A percentile compares a stretch with the other conserved stretches of the same genome.
Conservation (phyloP, 2,888 invertebrate genomes). For the Deilephila elpenor region DNA sequence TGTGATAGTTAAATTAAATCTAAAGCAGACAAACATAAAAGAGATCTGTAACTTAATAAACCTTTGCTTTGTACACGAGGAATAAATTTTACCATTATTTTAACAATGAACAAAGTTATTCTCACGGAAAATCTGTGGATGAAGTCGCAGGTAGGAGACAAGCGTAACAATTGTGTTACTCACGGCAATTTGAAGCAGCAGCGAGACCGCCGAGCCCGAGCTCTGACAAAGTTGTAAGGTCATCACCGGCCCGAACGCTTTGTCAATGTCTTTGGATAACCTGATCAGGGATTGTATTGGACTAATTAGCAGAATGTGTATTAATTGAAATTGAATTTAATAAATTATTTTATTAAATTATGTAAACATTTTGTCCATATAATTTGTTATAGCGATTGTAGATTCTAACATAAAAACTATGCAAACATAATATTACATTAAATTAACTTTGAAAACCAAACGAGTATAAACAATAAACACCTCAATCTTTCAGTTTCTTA, state of each 20-base stretch:
- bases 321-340: background rate
- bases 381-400: no score
- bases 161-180: constrained; percentile 49
- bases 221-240: constrained; percentile 71
- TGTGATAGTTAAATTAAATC: no score
- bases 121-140: constrained; percentile 33
- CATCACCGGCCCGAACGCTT: constrained; percentile 71
- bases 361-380: no score
- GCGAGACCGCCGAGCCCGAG: constrained; percentile 66
- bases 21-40: background rate
- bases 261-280: constrained; percentile 68
- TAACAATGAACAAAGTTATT: constrained; percentile 16
- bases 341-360: no score
- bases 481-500: no score
- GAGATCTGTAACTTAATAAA: background rate
- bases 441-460: no score
- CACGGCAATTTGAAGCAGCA: constrained; percentile 57
- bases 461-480: no score
- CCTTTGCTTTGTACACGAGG: constrained; percentile 18
- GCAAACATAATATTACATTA: no score
- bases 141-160: constrained; percentile 36
- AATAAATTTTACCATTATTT: constrained; percentile 12
- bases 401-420: no score
- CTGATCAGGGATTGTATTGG: constrained; percentile 45
- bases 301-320: background rate